Percentiles rank a stretch among this genome's conserved stretches.
phyloP scores from a whole-genome alignment of 1,140 invertebrate species.

The Ostrea edulis region DNA sequence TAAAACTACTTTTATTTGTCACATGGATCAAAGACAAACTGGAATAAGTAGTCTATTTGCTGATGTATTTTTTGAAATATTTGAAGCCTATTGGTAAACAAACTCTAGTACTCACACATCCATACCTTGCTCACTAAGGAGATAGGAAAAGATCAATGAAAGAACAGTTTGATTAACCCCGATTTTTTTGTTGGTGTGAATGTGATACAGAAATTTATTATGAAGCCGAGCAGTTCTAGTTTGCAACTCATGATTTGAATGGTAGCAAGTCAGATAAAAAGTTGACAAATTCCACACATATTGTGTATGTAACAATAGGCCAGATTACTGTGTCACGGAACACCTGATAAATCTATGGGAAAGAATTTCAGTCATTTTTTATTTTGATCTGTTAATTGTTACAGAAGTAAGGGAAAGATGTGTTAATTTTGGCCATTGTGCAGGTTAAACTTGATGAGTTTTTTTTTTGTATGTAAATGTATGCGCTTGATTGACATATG shows the following conservation, averaged over 20 bases:
- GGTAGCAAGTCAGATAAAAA: background rate
- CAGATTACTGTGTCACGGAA: background rate
- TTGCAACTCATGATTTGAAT: background rate
- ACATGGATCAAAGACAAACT: background rate
- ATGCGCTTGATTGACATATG: background rate
- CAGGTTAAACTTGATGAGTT: background rate
- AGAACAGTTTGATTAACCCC: background rate
- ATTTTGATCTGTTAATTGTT: constrained; percentile 14
- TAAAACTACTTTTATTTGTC: constrained; percentile 9
- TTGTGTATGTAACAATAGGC: background rate
- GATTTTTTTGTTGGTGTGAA: background rate
- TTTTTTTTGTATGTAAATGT: background rate
- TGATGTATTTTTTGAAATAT: background rate
- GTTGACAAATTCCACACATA: background rate
- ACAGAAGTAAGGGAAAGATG: background rate
- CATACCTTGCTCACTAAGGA: constrained; percentile 18
- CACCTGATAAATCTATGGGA: background rate
- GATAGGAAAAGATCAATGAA: constrained; percentile 1
- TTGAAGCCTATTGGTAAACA: background rate
- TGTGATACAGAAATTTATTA: background rate
- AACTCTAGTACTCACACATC: background rate
- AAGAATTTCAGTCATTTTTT: background rate
- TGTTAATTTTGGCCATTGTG: background rate
- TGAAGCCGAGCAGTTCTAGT: background rate
- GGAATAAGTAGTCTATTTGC: background rate